These are phyloP conservation scores for Lontra canadensis DNA, from an alignment of 2,113 vertebrate genomes.

Conservation along the genomic window DNA sequence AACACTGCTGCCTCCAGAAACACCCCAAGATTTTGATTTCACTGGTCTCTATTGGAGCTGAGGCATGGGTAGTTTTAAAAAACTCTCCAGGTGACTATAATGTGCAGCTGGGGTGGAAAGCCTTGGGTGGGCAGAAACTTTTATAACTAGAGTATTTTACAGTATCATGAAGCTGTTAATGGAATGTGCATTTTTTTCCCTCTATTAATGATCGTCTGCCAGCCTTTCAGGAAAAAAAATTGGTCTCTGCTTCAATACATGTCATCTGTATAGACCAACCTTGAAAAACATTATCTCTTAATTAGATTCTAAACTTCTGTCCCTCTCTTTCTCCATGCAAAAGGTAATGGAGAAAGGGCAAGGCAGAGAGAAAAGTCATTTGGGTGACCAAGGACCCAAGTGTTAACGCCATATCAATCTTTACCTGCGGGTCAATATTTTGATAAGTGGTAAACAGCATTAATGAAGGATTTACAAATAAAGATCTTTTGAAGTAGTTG, in stretches of 20 bases:
- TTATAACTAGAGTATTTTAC: not conserved
- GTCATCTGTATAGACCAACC: slow-evolving; percentile 51
- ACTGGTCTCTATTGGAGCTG: not conserved
- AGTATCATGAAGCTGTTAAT: not conserved
- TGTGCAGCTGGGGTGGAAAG: not conserved
- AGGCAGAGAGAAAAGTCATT: not conserved
- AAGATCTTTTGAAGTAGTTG: not conserved
- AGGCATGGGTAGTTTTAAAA: not conserved
- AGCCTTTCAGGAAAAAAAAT: not conserved
- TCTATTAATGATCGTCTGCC: slow-evolving; percentile 51
- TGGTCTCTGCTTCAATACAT: not conserved
- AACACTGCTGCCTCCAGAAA: not conserved
- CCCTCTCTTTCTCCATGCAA: not conserved
- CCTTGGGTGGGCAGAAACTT: not conserved
- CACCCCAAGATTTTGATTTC: not conserved
- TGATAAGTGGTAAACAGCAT: slow-evolving; percentile 7
- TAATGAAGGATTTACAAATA: slow-evolving; percentile 55
- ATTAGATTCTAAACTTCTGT: slow-evolving; percentile 48
- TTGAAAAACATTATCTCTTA: slow-evolving; percentile 61
- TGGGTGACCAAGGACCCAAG: not conserved
- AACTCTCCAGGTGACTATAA: not conserved
- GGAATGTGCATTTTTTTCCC: not conserved
- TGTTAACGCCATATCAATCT: slow-evolving; percentile 27
- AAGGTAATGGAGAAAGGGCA: not conserved
- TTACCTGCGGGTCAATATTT: slow-evolving; percentile 27